Evolutionary conservation across 35 echinoderm and acorn worm genomes (phyloP).

Genomic region (Diadema setosum): DNA sequence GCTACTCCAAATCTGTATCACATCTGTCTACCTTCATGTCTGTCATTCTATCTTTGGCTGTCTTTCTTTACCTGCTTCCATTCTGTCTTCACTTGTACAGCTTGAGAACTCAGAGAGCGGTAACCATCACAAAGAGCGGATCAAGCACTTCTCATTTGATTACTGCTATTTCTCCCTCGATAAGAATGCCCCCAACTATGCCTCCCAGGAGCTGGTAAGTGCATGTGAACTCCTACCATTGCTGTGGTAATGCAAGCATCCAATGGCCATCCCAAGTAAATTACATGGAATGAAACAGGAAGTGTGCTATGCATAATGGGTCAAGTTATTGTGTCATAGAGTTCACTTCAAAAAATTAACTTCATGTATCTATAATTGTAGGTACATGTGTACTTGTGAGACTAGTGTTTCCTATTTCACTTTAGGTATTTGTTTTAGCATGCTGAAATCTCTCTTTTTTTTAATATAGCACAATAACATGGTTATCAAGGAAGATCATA

Average conservation of each 20-base stretch:
- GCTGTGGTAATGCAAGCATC: not conserved
- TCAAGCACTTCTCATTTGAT: conserved; percentile 70
- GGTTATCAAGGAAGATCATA: too few relatives aligned
- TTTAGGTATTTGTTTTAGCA: too few relatives aligned
- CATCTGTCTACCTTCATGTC: not conserved
- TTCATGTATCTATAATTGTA: too few relatives aligned
- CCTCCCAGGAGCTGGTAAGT: conserved; percentile 71
- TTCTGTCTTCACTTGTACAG: not conserved
- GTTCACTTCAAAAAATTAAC: too few relatives aligned
- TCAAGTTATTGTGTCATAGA: too few relatives aligned
- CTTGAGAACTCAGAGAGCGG: conserved; percentile 34
- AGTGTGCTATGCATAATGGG: too few relatives aligned
- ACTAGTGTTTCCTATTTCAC: too few relatives aligned
- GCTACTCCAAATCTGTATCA: not conserved
- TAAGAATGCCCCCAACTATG: conserved; percentile 55
- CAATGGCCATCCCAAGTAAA: not conserved
- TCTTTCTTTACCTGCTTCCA: not conserved
- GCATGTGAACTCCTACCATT: not conserved
- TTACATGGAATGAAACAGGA: too few relatives aligned
- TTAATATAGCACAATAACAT: too few relatives aligned
- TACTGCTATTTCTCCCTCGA: conserved; percentile 65
- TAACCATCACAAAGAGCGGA: conserved; percentile 32
- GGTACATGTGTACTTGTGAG: too few relatives aligned
- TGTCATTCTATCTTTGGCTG: too few relatives aligned
- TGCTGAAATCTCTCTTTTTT: too few relatives aligned